Evolutionary conservation across 2,888 invertebrate genomes (phyloP).

Genomic region (Dioctria linearis): DNA sequence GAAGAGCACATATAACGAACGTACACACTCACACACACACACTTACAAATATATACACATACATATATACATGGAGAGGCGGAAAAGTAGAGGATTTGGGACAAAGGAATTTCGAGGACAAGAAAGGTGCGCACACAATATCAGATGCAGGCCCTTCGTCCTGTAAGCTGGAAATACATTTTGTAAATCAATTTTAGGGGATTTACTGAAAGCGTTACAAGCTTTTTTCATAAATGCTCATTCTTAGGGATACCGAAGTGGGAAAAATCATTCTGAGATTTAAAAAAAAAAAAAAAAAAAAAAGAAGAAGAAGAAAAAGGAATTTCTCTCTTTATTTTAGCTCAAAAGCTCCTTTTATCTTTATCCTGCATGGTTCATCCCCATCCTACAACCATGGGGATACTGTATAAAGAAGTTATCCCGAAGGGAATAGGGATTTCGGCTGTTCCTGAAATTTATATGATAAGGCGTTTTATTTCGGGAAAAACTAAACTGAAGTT

Average conservation of each 20-base stretch:
- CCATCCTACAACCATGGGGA: neutral
- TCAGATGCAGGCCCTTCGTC: neutral
- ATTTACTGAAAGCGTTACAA: slow-evolving; percentile 53
- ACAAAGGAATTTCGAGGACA: neutral
- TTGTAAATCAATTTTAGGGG: slow-evolving; percentile 54
- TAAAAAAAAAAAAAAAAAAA: neutral
- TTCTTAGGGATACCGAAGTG: slow-evolving; percentile 39
- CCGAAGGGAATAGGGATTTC: slow-evolving; percentile 24
- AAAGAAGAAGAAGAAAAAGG: neutral
- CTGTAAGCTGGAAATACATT: slow-evolving; percentile 51
- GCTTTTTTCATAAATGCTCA: slow-evolving; percentile 47
- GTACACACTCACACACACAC: too few relatives aligned
- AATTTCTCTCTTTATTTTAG: slow-evolving; percentile 3
- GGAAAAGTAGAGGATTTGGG: slow-evolving; percentile 1
- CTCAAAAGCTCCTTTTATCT: slow-evolving; percentile 9
- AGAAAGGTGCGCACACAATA: slow-evolving; percentile 30
- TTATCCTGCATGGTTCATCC: neutral
- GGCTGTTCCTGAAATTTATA: slow-evolving; percentile 31
- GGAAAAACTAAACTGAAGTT: slow-evolving; percentile 17
- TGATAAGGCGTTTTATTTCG: slow-evolving; percentile 28
- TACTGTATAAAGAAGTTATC: neutral
- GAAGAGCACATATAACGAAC: neutral
- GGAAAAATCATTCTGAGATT: slow-evolving; percentile 52
- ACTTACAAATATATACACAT: neutral
- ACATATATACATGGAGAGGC: neutral